phyloP scores from a whole-genome alignment of 2,797 vertebrate genomes.

The Chloroceryle inda region DNA sequence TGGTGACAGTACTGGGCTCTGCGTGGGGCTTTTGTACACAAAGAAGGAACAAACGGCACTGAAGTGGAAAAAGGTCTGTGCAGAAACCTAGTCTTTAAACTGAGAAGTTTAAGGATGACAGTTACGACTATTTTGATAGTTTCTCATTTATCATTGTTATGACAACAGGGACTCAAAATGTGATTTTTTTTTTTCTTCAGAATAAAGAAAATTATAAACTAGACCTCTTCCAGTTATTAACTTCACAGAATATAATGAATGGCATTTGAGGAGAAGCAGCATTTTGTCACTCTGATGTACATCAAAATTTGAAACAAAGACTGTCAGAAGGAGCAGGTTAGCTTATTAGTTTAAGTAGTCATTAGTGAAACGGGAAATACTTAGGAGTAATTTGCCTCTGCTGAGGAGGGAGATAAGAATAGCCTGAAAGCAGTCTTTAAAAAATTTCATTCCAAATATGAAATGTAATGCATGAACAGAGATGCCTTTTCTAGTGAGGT shows the following conservation, averaged over 20 bases:
- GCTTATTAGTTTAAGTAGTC: conserved; percentile 47
- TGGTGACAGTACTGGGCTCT: background rate
- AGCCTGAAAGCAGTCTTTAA: conserved; percentile 21
- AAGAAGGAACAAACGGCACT: background rate
- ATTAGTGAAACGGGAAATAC: conserved; percentile 56
- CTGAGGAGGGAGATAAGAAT: conserved; percentile 50
- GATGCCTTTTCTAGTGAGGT: conserved; percentile 15
- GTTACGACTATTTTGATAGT: background rate
- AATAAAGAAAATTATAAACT: background rate
- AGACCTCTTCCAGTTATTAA: background rate
- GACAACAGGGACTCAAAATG: background rate
- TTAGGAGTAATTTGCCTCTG: conserved; percentile 48
- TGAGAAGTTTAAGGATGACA: background rate
- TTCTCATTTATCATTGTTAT: conserved; percentile 6
- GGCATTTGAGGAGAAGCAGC: background rate
- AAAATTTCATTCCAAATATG: conserved; percentile 58
- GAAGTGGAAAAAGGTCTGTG: background rate
- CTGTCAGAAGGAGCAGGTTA: conserved; percentile 29
- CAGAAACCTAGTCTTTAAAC: background rate
- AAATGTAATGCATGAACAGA: conserved; percentile 22
- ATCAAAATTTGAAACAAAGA: background rate
- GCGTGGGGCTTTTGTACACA: background rate
- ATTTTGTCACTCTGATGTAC: background rate
- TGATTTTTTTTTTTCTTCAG: background rate
- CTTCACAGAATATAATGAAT: background rate